Base-by-base conservation (phyloP, 2,888 invertebrate genomes). In the Tipula helvola region DNA sequence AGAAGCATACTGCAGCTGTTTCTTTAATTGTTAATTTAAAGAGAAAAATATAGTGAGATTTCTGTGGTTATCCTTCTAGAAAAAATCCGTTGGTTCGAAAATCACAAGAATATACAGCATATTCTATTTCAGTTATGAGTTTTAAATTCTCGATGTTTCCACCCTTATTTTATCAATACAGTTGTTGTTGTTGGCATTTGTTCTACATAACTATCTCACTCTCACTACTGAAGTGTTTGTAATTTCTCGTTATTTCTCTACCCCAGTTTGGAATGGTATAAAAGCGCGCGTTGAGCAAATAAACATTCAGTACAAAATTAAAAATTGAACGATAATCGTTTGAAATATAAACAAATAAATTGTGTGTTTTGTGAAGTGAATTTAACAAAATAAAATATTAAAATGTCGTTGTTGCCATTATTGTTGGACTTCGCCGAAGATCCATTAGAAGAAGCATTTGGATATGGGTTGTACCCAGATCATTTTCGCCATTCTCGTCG, bases 251-350 rank as follows among this genome's bases (percentile, higher is more conserved):
- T 71, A 18, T 0, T 1, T 8, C 16, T 5, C 16, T 7, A 57
- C 5, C 47, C 52, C 7, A 57, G 16, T 16, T 57, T 57, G 16
- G 0, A 2, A 28, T 28, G 1, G 28, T 28, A 28, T 28, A 28
- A 28, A 28, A 28, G 28, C 28, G 28, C 28, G 28, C 28, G 28
- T 28, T 28, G 28, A 28, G 28, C 2, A 28, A 28, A 28, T 2
- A 28, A 1, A 90, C 95, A 97, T 87, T 95, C 96, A 39, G 39
- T 39, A 39, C 39, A 39, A 39, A 39, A 39, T 7, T 39, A 39
- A 28, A 28, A 28, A 2, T 28, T 28, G 2, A 28, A 28, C 28
- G 28, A 28, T 28, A 28, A 28, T 28, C 28, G 28, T 28, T 28
- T 28, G 28, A 28, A 1, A 28, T 5, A 39, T n/a, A 28, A 28